Percentiles rank a stretch among this genome's conserved stretches.
Evolutionary conservation across 2,797 vertebrate genomes (phyloP).

Genomic region (Tapirus indicus): DNA sequence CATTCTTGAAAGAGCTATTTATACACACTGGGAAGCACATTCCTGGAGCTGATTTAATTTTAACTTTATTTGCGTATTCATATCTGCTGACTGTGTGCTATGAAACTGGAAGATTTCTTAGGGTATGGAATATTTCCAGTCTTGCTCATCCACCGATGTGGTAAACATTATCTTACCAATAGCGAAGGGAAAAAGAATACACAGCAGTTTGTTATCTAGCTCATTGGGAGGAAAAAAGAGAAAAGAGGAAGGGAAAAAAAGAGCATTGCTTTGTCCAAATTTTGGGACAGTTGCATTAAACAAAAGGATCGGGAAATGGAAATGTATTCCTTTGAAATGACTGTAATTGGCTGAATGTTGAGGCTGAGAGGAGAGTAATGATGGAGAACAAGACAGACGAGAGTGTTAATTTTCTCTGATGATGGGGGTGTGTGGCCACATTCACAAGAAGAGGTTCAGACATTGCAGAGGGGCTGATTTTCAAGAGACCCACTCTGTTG

Average conservation of each 20-base stretch:
- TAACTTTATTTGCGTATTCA: conserved; percentile 44
- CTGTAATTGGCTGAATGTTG: not conserved
- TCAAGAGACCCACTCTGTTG: not conserved
- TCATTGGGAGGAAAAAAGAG: not conserved
- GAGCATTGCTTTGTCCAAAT: not conserved
- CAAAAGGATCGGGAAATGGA: conserved; percentile 58
- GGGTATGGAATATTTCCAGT: not conserved
- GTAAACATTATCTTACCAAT: conserved; percentile 56
- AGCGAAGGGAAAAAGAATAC: conserved; percentile 37
- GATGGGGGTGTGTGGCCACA: not conserved
- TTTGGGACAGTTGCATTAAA: conserved; percentile 55
- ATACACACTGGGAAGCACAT: conserved; percentile 44
- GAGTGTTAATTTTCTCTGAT: not conserved
- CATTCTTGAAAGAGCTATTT: conserved; percentile 59
- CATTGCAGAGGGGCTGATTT: not conserved
- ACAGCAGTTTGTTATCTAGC: conserved; percentile 42
- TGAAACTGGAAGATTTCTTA: conserved; percentile 47
- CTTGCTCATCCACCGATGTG: not conserved
- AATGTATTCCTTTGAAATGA: conserved; percentile 21
- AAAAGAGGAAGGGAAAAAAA: not conserved
- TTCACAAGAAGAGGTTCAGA: not conserved
- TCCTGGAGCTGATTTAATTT: conserved; percentile 63
- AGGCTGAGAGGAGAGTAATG: not conserved
- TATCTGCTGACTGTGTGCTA: conserved; percentile 54
- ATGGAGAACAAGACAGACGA: not conserved